These are phyloP conservation scores for Eupithecia insigniata DNA, from an alignment of 2,888 invertebrate species.

Conservation along the genomic window DNA sequence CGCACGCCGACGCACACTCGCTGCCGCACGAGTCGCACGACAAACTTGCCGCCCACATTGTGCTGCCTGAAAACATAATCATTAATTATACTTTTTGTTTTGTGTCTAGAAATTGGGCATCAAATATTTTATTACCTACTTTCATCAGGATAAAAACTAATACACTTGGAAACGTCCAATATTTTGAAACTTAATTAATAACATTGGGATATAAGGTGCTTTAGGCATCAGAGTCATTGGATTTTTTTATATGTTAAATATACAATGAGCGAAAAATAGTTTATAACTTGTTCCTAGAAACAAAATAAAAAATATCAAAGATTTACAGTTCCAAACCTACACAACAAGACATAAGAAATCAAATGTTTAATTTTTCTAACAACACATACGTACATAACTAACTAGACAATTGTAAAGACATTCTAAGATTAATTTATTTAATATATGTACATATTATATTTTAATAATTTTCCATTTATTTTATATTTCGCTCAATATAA, in stretches of 20 bases:
- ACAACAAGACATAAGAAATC: not conserved
- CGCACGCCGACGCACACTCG: constrained; percentile 87
- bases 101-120: not conserved
- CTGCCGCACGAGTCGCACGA: constrained; percentile 88
- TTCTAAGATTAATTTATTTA: too few relatives aligned
- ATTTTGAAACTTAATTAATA: too few relatives aligned
- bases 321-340: not conserved
- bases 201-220: too few relatives aligned
- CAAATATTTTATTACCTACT: too few relatives aligned
- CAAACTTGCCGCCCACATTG: constrained; percentile 80
- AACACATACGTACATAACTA: not conserved
- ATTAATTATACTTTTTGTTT: not conserved
- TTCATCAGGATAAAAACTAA: not conserved
- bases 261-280: not conserved
- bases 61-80: constrained; percentile 58
- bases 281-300: not conserved
- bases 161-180: too few relatives aligned
- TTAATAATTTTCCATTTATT: too few relatives aligned
- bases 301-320: not conserved
- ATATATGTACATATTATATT: too few relatives aligned
- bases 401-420: not conserved
- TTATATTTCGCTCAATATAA: too few relatives aligned
- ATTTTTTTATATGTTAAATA: not conserved
- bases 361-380: not conserved
- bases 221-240: too few relatives aligned